Evolutionary conservation across 2,888 invertebrate genomes (phyloP), one percentile per base, ranked within the genome.

Genomic region (Macropis europaea): DNA sequence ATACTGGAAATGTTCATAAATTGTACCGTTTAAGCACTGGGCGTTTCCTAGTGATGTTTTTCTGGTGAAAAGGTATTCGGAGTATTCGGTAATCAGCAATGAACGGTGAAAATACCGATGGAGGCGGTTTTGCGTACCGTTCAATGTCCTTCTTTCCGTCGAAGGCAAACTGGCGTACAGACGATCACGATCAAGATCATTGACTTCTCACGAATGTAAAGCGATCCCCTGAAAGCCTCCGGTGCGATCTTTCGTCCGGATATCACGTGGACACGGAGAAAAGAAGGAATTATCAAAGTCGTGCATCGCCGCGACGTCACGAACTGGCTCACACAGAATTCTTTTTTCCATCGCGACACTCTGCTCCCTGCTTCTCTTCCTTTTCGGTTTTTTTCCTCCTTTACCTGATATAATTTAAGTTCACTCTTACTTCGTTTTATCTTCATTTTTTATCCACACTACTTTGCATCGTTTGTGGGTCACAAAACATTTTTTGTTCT

Each of bases 181-280:
- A 53, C 73, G 82, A 84, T 85, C 85, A 83, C 82, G 86, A 86
- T 85, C 86, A 81, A 81, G 85, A 85, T 85, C 85, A 84, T 85
- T 81, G 85, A 84, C 86, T 85, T 80, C 81, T 81, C 81, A 76
- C 85, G 82, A 82, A 82, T 80, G 84, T 81, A 84, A 84, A 77
- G 73, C 82, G 81, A 82, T 83, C 76, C 72, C 67, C 60, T 57
- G 70, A 61, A 69, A 73, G 78, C 57, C 71, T 30, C 68, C 56
- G 66, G 75, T 70, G 60, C 77, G 82, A 80, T 80, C 82, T 70
- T 79, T 76, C 76, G 70, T 60, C 79, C 76, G 80, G 80, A 80
- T 80, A 80, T 82, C 79, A 68, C 70, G 68, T 68, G 61, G 81
- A 79, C 82, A 67, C 70, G 76, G 76, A 71, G 80, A 79, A 82